A percentile compares a stretch with the other conserved stretches of the same genome.
Evolutionary conservation across 2,888 invertebrate species (phyloP).

Genomic region (Xylocampa areola): DNA sequence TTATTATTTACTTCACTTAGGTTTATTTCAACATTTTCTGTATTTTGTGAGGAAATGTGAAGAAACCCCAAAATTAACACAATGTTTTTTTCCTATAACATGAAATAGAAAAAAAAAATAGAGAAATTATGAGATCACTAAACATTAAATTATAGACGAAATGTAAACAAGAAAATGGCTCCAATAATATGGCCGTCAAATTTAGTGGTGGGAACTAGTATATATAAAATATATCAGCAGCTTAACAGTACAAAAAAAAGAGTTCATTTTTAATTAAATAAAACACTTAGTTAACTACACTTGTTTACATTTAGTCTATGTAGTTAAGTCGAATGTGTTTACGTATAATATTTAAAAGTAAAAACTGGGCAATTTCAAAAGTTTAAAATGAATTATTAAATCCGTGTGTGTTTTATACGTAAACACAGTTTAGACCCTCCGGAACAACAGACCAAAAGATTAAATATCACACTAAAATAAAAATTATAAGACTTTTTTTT

Average conservation of each 20-base stretch:
- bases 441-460: constrained; percentile 75
- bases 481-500: constrained; percentile 48
- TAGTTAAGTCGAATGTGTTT: constrained; percentile 67
- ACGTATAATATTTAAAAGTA: constrained; percentile 66
- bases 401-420: constrained; percentile 58
- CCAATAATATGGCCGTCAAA: constrained; percentile 70
- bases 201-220: constrained; percentile 67
- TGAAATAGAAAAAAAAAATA: constrained; percentile 74
- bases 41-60: constrained; percentile 57
- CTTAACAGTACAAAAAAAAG: constrained; percentile 51
- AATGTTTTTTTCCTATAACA: constrained; percentile 58
- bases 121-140: constrained; percentile 85
- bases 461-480: constrained; percentile 55
- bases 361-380: constrained; percentile 53
- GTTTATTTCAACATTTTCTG: constrained; percentile 62
- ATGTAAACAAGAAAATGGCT: constrained; percentile 83
- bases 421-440: constrained; percentile 65
- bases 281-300: constrained; percentile 57
- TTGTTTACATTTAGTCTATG: constrained; percentile 84
- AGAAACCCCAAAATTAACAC: constrained; percentile 56
- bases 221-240: constrained; percentile 46
- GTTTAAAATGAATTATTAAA: constrained; percentile 34
- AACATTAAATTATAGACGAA: constrained; percentile 78
- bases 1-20: constrained; percentile 49
- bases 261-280: constrained; percentile 48